Percentiles rank a stretch among this genome's conserved stretches.
Evolutionary conservation across 2,797 vertebrate genomes (phyloP).

Genomic region (Epinephelus coioides): DNA sequence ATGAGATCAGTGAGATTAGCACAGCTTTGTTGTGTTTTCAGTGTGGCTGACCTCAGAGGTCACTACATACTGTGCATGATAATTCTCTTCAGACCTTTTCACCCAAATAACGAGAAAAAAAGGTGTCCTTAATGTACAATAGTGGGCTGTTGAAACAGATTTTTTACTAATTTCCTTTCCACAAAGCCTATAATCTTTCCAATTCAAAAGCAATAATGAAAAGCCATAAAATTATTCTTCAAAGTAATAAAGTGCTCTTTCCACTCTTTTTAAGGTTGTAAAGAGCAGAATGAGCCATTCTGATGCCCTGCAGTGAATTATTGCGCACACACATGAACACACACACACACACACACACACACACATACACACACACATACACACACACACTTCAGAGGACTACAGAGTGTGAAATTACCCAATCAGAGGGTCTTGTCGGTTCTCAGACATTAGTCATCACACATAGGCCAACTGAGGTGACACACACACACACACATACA

Average conservation of each 20-base stretch:
- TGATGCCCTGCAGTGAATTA: conserved; percentile 70
- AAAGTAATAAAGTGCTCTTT: conserved; percentile 63
- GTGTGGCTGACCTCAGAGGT: conserved; percentile 39
- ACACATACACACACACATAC: conserved; percentile 11
- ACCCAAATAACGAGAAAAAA: conserved; percentile 20
- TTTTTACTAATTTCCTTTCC: conserved; percentile 57
- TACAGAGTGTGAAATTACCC: conserved; percentile 73
- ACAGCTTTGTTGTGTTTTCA: conserved; percentile 26
- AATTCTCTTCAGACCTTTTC: conserved; percentile 33
- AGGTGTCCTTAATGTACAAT: conserved; percentile 43
- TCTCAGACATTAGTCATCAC: conserved; percentile 69
- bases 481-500: conserved; percentile 1
- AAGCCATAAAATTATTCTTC: conserved; percentile 69
- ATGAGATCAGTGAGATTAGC: conserved; percentile 16
- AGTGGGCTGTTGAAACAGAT: conserved; percentile 48
- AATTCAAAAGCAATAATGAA: conserved; percentile 72
- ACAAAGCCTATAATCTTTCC: conserved; percentile 68
- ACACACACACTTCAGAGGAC: conserved; percentile 56
- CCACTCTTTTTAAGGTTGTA: conserved; percentile 64
- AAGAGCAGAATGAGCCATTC: conserved; percentile 64
- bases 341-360: conserved; percentile 8
- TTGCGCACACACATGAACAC: conserved; percentile 27
- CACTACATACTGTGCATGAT: conserved; percentile 32
- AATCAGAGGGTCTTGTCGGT: conserved; percentile 69
- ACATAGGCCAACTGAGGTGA: conserved; percentile 59